Evolutionary conservation across 2,888 invertebrate genomes (phyloP).

Genomic region (Peribatodes rhomboidaria): DNA sequence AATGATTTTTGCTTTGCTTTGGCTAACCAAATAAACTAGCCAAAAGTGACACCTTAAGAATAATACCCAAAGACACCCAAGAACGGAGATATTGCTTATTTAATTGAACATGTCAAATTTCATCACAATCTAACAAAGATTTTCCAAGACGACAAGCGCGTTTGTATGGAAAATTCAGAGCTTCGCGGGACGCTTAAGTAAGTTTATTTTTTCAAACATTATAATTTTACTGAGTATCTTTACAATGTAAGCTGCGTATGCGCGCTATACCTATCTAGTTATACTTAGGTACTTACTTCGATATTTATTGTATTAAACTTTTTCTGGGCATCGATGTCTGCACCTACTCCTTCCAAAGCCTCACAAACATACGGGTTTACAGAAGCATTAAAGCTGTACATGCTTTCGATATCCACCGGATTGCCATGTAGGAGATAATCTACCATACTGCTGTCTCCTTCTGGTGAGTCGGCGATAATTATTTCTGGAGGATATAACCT

Average conservation of each 20-base stretch:
- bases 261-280: neutral
- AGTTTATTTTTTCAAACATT: too few species aligned
- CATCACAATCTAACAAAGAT: too few species aligned
- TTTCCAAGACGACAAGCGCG: too few species aligned
- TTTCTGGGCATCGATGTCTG: conserved; percentile 69
- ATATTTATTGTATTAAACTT: conserved; percentile 68
- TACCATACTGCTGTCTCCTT: conserved; percentile 56
- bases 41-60: too few species aligned
- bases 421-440: conserved; percentile 67
- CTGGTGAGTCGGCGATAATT: conserved; percentile 40
- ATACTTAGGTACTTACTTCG: conserved; percentile 65
- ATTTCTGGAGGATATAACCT: conserved; percentile 33
- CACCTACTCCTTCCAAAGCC: conserved; percentile 51
- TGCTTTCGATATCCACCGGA: conserved; percentile 44
- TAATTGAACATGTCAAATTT: too few species aligned
- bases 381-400: conserved; percentile 59
- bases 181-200: too few species aligned
- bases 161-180: too few species aligned
- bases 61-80: too few species aligned
- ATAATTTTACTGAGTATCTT: neutral
- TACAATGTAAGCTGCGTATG: too few species aligned
- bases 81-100: too few species aligned
- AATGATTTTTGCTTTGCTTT: too few species aligned
- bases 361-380: conserved; percentile 56
- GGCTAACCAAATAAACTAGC: too few species aligned